Percentiles rank a stretch among this genome's conserved stretches.
Conservation (phyloP, 1,140 invertebrate species). For the Lineus longissimus region DNA sequence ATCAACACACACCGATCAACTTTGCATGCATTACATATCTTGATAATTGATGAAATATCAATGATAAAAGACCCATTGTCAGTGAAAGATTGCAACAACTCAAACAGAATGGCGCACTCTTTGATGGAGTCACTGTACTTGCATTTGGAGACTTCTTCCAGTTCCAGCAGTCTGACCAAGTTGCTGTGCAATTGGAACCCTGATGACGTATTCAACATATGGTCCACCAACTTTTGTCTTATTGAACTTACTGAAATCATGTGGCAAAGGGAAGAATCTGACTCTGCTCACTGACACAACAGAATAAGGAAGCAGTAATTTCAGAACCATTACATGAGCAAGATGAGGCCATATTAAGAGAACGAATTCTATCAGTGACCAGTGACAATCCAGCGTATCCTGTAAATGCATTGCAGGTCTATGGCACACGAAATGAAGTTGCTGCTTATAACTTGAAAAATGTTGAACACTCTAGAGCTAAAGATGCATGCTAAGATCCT, state of each 20-base stretch:
- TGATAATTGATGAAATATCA: conserved; percentile 24
- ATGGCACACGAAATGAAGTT: conserved; percentile 9
- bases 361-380: not conserved
- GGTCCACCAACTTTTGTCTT: conserved; percentile 3
- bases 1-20: not conserved
- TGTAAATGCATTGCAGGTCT: conserved; percentile 4
- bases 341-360: not conserved
- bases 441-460: conserved; percentile 5
- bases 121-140: conserved; percentile 22
- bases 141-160: conserved; percentile 24
- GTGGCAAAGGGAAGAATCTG: not conserved
- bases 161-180: conserved; percentile 13
- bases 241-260: not conserved
- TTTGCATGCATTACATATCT: not conserved
- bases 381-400: not conserved
- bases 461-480: conserved; percentile 2
- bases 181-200: too few species aligned
- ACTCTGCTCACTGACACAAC: not conserved
- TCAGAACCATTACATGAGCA: not conserved
- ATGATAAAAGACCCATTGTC: conserved; percentile 18
- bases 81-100: conserved; percentile 19
- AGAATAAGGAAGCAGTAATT: not conserved
- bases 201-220: not conserved
- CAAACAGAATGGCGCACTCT: conserved; percentile 1
- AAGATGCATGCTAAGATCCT: not conserved